These are phyloP conservation scores for Oceanites oceanicus DNA, from an alignment of 2,113 vertebrate species.

Conservation along the genomic window DNA sequence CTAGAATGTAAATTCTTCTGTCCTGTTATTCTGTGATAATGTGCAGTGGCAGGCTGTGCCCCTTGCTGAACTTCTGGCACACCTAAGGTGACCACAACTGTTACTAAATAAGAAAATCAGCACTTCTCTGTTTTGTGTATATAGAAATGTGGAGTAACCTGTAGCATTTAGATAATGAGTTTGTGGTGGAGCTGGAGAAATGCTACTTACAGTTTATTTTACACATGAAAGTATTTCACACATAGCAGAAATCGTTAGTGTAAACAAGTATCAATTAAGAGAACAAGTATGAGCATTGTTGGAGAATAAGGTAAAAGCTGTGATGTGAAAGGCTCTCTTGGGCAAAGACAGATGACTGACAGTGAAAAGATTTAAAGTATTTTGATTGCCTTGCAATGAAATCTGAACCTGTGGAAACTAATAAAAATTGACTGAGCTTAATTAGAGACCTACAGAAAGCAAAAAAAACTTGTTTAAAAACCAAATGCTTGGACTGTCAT, in stretches of 20 bases:
- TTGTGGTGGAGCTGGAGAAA: constrained; percentile 30
- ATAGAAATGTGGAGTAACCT: constrained; percentile 11
- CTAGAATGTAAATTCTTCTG: constrained; percentile 38
- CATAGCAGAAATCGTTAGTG: constrained; percentile 49
- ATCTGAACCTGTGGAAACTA: constrained; percentile 27
- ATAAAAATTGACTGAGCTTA: constrained; percentile 12
- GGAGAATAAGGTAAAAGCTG: constrained; percentile 37
- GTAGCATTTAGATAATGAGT: constrained; percentile 48
- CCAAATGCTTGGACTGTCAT: neutral
- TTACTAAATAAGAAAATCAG: constrained; percentile 20
- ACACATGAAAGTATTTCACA: constrained; percentile 57
- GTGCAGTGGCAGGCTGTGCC: neutral
- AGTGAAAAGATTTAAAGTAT: constrained; percentile 21
- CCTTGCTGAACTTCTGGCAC: neutral
- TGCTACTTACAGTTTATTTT: constrained; percentile 61
- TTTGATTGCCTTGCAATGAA: constrained; percentile 1
- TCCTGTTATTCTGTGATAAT: constrained; percentile 45
- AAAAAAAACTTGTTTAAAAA: neutral
- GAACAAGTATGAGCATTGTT: constrained; percentile 47
- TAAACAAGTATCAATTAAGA: constrained; percentile 60
- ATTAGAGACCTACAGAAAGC: neutral
- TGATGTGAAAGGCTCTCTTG: constrained; percentile 22
- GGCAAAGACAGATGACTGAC: constrained; percentile 24
- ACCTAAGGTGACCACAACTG: constrained; percentile 17
- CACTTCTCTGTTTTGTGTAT: neutral